Evolutionary conservation across 2,888 invertebrate species (phyloP), one percentile per base, ranked within the genome.

Genomic region (Coelogynopora nodosa): DNA sequence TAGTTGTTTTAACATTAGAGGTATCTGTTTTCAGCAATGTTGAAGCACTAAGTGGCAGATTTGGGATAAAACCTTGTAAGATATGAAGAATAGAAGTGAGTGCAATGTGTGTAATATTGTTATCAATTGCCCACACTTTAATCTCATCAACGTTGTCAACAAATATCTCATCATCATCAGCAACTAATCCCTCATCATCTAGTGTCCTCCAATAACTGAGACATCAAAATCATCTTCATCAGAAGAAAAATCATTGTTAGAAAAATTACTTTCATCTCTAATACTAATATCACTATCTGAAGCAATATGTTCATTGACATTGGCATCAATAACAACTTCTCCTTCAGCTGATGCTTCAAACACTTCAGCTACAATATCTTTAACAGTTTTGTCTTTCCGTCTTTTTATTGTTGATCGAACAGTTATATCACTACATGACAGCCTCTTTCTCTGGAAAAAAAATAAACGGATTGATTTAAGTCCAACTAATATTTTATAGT

Each of bases 11-110:
- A 49, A 49, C 18, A 18, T 49, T 49, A 27, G 80, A 80, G 29
- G 23, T 27, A 80, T 80, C 80, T 80, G 80, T 80, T 80, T 80
- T 80, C 23, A 80, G 80, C 28, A 80, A 80, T 26, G 80, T 80
- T 80, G 80, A 80, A 27, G 80, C 80, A 26, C 80, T 23, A 5
- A 80, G 28, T 26, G 80, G 80, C 2, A 80, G 80, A 27, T 80
- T 80, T 49, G 49, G 49, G 49, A 49, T 49, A 49, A 49, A 18
- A 49, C 49, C 49, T 49, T 49, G 49, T 49, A 49, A 49, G 49
- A 49, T 49, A 49, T 49, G 49, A 49, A 49, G 49, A 49, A 49
- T 49, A 49, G 49, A 49, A 49, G 49, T 49, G 49, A 49, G 49
- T 49, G 49, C 49, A 49, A 49, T 49, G 49, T 49, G 49, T 49